These are phyloP conservation scores for Hypotaenidia philippensis DNA, from an alignment of 2,797 vertebrate genomes.

Conservation along the genomic window DNA sequence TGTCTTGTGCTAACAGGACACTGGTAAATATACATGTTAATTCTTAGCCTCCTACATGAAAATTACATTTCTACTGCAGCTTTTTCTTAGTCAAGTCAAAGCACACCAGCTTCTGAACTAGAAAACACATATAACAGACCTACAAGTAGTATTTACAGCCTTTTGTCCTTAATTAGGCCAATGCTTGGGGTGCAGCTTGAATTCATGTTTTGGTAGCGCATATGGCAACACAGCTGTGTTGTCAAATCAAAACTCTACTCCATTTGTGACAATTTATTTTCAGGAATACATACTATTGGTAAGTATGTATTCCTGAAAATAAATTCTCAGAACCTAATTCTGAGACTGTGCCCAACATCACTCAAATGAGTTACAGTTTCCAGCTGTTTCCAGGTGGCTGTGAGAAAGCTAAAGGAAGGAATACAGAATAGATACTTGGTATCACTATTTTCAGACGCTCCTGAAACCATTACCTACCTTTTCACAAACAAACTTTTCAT, in stretches of 20 bases:
- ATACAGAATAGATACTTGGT: background rate
- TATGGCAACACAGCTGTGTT: background rate
- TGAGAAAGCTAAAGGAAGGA: background rate
- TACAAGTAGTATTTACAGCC: background rate
- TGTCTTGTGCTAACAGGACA: background rate
- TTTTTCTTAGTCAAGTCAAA: background rate
- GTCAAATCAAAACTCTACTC: background rate
- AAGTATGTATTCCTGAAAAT: too few species aligned
- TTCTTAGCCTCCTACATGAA: background rate
- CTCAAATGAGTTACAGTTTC: background rate
- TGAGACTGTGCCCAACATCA: background rate
- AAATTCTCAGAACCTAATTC: too few species aligned
- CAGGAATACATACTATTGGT: background rate
- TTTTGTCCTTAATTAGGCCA: background rate
- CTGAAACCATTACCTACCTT: slow-evolving; percentile 72
- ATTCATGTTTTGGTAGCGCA: background rate
- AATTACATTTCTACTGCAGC: background rate
- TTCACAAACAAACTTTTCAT: slow-evolving; percentile 81
- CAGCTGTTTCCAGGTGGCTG: background rate
- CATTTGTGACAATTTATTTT: background rate
- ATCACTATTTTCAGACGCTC: background rate
- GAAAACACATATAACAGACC: background rate
- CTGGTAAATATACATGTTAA: background rate
- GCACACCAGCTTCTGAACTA: background rate
- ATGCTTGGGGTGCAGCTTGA: background rate